These are phyloP conservation scores for Caenorhabditis sp. DNA, from an alignment of 2,888 invertebrate genomes.

Conservation along the genomic window DNA sequence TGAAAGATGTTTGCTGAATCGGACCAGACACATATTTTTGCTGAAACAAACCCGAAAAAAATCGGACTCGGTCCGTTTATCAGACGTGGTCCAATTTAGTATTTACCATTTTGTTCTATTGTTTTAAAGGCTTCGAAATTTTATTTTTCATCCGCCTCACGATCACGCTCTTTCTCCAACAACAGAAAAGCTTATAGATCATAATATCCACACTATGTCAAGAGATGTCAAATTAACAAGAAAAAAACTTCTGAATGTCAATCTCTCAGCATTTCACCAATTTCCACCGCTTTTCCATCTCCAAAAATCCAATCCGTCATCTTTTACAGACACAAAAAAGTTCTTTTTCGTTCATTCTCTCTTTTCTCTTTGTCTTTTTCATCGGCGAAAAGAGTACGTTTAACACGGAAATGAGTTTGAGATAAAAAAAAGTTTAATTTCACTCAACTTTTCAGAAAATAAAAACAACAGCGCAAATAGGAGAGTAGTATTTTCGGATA, in stretches of 20 bases:
- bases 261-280: constrained; percentile 2
- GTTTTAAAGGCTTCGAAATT: too few species aligned
- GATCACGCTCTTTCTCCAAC: not conserved
- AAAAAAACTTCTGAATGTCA: constrained; percentile 3
- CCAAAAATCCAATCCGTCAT: constrained; percentile 11
- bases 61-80: too few species aligned
- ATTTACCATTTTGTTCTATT: too few species aligned
- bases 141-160: too few species aligned
- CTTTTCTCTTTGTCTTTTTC: constrained; percentile 19
- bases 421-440: constrained; percentile 16
- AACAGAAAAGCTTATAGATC: not conserved
- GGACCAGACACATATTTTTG: too few species aligned
- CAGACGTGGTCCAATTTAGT: too few species aligned
- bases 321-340: constrained; percentile 15
- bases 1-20: too few species aligned
- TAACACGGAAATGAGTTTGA: not conserved
- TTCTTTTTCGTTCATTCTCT: constrained; percentile 26
- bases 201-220: not conserved
- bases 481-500: not conserved
- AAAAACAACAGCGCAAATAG: not conserved
- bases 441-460: constrained; percentile 11
- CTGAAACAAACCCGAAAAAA: too few species aligned
- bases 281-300: constrained; percentile 5
- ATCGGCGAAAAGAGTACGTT: constrained; percentile 7
- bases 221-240: not conserved